Evolutionary conservation across 2,888 invertebrate genomes (phyloP), one percentile per base, ranked within the genome.

Genomic region (Drosophila pseudotakahashii): DNA sequence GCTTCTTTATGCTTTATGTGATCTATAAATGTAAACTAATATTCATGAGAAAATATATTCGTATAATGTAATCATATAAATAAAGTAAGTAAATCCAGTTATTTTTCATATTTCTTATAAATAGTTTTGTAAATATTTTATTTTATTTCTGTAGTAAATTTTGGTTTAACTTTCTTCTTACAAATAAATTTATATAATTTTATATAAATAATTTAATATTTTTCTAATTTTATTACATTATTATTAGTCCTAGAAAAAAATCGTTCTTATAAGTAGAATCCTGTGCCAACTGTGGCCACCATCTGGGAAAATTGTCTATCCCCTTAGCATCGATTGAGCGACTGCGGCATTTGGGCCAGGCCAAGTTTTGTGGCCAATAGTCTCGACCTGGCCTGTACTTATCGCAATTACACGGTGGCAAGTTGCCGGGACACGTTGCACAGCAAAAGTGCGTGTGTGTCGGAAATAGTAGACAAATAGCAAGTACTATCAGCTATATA

Each of bases 331-430:
- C 59, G 59, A 59, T 55, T 34, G 19, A 55, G 13, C 42, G 41
- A 30, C 34, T 60, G 23, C 34, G 36, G 39, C 64, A 53, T 64
- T 66, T 44, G 66, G 51, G 51, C 66, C 63, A 64, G 51, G 51
- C 66, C 63, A 64, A 64, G 36, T 44, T 51, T 32, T 67, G 32
- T 44, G 47, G 45, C 67, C 44, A 67, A 67, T 64, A 66, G 64
- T 11, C 53, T 9, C 36, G 60, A 30, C 45, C 37, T 32, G 44
- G 67, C 45, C 64, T 67, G 64, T 66, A 66, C 64, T 66, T 66
- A 67, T 30, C 52, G 37, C 64, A 66, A 66, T 64, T 64, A 64
- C 67, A 64, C 64, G 52, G 39, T 64, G 52, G 67, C 64, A 67
- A 53, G 37, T 37, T 66, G 52, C 67, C 67, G 51, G 66, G 52